Conservation (phyloP, 2,797 vertebrate genomes). For the Parauchenoglanis punctatus region DNA sequence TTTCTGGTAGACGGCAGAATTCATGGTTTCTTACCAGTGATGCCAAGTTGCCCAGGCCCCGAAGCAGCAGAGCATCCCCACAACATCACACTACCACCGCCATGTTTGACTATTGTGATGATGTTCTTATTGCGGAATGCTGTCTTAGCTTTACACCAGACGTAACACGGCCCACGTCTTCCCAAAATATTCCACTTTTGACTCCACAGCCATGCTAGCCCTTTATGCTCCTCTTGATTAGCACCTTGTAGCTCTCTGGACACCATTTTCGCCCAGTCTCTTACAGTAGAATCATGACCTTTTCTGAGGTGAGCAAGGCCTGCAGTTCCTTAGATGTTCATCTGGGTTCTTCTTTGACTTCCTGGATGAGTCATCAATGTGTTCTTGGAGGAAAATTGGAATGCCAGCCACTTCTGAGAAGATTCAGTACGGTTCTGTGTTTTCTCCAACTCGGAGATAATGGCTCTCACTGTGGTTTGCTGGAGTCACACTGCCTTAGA, state of each 20-base stretch:
- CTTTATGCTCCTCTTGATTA: neutral
- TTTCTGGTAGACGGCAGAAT: neutral
- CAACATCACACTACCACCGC: neutral
- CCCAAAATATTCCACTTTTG: neutral
- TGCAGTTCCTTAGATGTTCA: neutral
- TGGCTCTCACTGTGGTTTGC: neutral
- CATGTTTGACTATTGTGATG: neutral
- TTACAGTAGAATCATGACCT: neutral
- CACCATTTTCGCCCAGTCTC: neutral
- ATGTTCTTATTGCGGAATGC: neutral
- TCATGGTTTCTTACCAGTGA: neutral
- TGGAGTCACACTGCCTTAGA: neutral
- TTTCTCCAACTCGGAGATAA: neutral
- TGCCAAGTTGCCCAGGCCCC: neutral
- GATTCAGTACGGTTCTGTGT: neutral
- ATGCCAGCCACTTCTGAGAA: neutral
- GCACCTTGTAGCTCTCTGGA: neutral
- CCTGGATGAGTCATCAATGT: neutral
- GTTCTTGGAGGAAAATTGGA: neutral
- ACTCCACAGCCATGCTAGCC: neutral
- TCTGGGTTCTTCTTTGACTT: neutral
- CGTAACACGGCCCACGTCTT: neutral
- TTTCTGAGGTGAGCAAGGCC: neutral
- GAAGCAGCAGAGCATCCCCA: neutral
- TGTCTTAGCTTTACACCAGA: neutral